Evolutionary conservation across 1,140 invertebrate genomes (phyloP), one percentile per base, ranked within the genome.

Genomic region (Physella acuta): DNA sequence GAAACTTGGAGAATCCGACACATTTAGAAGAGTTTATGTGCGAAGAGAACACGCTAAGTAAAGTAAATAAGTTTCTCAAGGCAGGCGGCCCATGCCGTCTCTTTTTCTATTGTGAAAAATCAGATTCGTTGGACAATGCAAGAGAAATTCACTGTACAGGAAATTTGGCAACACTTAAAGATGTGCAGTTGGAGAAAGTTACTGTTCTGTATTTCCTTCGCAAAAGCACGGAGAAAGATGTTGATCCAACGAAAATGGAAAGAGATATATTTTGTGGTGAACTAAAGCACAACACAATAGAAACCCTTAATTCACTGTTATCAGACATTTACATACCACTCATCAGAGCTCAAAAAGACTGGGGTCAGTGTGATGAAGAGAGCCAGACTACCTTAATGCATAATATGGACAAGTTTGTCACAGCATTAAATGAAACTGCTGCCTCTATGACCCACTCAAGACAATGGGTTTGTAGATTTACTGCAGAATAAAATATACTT

Each of bases 221-320:
- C 61, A 79, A 80, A 30, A 71, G 77, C 63, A 76, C 79, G 16
- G 79, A 81, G 44, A 80, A 79, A 72, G 80, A 81, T 76, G 83
- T 83, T 34, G 81, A 83, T 71, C 71, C 74, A 2, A 76, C 63
- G 36, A 75, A 78, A 39, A 82, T 84, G 75, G 80, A 84, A 67
- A 76, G 77, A 73, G 82, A 84, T 67, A 77, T 85, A 11, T 81
- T 79, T 64, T 84, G 81, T 73, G 84, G 84, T 16, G 84, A 84
- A 70, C 74, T 85, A 28, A 85, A 84, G 61, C 77, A 79, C 55
- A 82, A 82, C 70, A 79, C 81, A 14, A 80, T 84, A 17, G 81
- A 83, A 71, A 79, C 79, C 49, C 68, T 83, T 1, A 80, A 76
- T 30, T 75, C 81, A 51, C 66, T 85, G 28, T 71, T 85, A 58